Evolutionary conservation across 1,140 invertebrate species (phyloP).

Genomic region (Drosophila hydei): DNA sequence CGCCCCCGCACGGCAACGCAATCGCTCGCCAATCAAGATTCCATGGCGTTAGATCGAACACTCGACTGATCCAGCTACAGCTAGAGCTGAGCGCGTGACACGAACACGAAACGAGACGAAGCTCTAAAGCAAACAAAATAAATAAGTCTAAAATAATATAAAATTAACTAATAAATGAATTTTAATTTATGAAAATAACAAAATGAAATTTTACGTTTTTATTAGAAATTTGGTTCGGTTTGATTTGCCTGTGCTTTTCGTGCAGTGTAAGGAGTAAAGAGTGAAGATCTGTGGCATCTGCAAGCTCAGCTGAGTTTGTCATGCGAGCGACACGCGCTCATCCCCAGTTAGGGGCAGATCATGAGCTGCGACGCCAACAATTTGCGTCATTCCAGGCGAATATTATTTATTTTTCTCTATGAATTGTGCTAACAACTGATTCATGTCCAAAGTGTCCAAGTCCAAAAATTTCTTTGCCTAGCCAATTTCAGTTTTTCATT

Average conservation of each 20-base stretch:
- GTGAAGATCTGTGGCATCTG: no score
- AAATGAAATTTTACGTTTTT: background rate
- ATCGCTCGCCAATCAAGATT: constrained; percentile 80
- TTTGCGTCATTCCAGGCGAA: constrained; percentile 36
- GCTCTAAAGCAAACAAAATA: background rate
- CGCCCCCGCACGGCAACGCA: constrained; percentile 62
- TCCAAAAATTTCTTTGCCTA: background rate
- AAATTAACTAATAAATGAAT: background rate
- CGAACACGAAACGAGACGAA: constrained; percentile 19
- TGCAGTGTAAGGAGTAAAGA: no score
- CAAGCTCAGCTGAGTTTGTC: background rate
- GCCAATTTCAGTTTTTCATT: background rate
- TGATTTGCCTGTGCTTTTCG: no score
- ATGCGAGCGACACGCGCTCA: background rate
- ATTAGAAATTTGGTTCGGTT: no score
- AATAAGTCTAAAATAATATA: constrained; percentile 1
- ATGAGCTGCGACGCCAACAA: constrained; percentile 9
- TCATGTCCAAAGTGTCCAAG: background rate
- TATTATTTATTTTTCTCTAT: constrained; percentile 32
- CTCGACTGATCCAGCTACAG: constrained; percentile 13
- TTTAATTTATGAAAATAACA: constrained; percentile 2
- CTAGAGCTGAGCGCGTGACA: constrained; percentile 32
- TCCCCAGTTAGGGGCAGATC: constrained; percentile 9
- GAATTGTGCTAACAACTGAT: constrained; percentile 40
- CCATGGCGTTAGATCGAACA: constrained; percentile 72